These are phyloP conservation scores for Oophaga sylvatica DNA, from an alignment of 2,797 vertebrate genomes.

Conservation along the genomic window DNA sequence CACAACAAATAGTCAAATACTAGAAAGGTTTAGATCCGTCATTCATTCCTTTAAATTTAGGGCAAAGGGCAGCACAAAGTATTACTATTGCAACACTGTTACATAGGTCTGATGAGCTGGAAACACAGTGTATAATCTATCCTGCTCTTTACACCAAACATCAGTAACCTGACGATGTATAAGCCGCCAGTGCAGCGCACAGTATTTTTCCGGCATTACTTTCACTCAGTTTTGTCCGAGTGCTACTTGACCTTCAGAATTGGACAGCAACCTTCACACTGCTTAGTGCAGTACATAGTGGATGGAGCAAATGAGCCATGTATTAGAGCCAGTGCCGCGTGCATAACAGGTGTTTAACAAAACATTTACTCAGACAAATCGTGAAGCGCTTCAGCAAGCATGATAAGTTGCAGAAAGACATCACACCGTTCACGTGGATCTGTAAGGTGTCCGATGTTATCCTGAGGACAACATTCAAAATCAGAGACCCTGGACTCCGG, in stretches of 20 bases:
- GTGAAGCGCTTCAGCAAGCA: background rate
- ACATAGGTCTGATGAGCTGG: background rate
- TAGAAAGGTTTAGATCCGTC: background rate
- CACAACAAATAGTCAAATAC: background rate
- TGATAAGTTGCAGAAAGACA: background rate
- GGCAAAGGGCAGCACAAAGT: background rate
- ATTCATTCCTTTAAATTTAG: background rate
- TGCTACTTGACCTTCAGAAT: constrained; percentile 34
- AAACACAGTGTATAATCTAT: background rate
- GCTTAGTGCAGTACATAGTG: background rate
- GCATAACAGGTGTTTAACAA: constrained; percentile 6
- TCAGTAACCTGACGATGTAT: background rate
- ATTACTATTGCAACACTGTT: background rate
- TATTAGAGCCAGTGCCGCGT: constrained; percentile 16
- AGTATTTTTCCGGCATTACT: background rate
- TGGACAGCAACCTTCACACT: background rate
- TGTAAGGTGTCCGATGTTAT: background rate
- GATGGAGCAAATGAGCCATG: constrained; percentile 17
- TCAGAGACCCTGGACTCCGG: too few species aligned
- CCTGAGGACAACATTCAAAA: too few species aligned
- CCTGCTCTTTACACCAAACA: background rate
- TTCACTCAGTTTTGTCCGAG: background rate
- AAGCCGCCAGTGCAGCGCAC: background rate
- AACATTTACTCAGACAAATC: background rate
- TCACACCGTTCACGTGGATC: background rate